Percentiles rank a stretch among this genome's conserved stretches.
Evolutionary conservation across 2,797 vertebrate genomes (phyloP).

Genomic region (Cheirogaleus major): DNA sequence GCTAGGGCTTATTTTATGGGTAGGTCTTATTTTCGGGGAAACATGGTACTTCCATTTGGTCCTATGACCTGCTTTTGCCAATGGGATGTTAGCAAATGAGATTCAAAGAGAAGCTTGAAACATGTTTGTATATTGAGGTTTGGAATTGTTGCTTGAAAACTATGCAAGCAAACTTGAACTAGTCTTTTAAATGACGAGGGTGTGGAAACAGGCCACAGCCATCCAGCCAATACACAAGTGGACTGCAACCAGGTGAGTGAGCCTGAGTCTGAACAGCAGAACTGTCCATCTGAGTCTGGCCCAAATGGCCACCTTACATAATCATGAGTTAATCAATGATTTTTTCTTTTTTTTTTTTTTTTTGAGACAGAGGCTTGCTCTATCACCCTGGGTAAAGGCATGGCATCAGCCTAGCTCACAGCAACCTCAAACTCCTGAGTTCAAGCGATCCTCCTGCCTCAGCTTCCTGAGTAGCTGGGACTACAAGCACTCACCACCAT

Average conservation of each 20-base stretch:
- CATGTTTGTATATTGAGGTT: neutral
- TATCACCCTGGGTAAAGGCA: no score
- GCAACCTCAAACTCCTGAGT: no score
- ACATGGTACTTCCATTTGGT: neutral
- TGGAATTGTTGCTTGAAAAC: neutral
- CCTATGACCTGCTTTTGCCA: neutral
- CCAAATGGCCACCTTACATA: neutral
- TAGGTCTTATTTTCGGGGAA: no score
- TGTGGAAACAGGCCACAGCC: neutral
- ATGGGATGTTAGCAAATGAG: neutral
- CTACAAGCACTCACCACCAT: no score
- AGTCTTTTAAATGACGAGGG: neutral
- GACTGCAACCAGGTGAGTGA: neutral
- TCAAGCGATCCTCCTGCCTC: no score
- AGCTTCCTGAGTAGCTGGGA: no score
- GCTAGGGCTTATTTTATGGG: no score
- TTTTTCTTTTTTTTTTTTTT: no score
- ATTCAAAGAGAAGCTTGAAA: neutral
- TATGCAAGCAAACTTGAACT: neutral
- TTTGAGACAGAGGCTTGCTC: no score
- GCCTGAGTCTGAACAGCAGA: neutral
- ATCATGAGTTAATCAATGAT: neutral
- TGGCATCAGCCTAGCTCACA: no score
- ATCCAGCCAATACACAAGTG: neutral
- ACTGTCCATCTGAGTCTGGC: neutral